Base-by-base conservation (phyloP, 2,888 invertebrate species). In the Dione juno region DNA sequence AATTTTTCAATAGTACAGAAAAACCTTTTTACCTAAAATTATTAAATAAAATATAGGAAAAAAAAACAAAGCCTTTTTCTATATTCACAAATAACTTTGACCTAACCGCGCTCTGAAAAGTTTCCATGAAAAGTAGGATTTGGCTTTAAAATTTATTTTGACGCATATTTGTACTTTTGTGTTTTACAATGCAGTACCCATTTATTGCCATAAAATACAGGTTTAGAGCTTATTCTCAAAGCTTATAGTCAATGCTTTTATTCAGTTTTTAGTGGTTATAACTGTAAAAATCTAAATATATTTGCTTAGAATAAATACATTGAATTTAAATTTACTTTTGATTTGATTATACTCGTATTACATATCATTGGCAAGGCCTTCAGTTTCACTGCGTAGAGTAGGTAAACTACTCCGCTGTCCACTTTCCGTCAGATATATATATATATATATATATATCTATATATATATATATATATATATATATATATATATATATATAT, bases 121-220 rank as follows among this genome's bases (percentile, higher is more conserved):
- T 16, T 57, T 57, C 6, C 16, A 57, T 57, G n/a, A 10, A 57
- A 40, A 40, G 37, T 57, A 37, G 16, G 37, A 57, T 57, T 57
- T 11, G 16, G 16, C 16, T 57, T 57, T 16, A n/a, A 37, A 57
- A 37, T 57, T 11, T 16, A 16, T 57, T 57, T 57, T 57, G 37
- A 57, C 37, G 57, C 57, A 40, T 57, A 16, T 57, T 10, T 37
- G 5, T 57, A 57, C 57, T 57, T 37, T 57, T 57, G 57, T 57
- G 37, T 10, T 37, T 1, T 37, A 16, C n/a, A 37, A 54, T n/a
- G 35, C 54, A 54, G 37, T 54, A 37, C n/a, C 1, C 37, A 16
- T 54, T 54, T 37, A n/a, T 54, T 37, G 54, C 35, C 9, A 37
- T n/a, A 19, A 50, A 50, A 16, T 48, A 9, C 19, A 21, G 50